These are phyloP conservation scores for Cryptocephalus moraei DNA, from an alignment of 2,888 invertebrate species.

Conservation along the genomic window DNA sequence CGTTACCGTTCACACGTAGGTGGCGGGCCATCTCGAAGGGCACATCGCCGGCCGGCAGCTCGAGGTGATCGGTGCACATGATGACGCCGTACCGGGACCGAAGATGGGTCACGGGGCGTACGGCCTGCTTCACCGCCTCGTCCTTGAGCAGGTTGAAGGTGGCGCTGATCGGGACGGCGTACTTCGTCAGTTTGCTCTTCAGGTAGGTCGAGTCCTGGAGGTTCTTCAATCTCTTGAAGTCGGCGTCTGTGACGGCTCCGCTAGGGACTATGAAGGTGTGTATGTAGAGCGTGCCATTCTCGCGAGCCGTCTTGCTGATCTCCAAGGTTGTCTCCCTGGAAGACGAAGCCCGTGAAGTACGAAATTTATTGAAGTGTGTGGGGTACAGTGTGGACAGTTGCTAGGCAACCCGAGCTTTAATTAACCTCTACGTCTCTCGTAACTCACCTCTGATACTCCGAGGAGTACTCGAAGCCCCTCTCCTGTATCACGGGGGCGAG, in stretches of 20 bases:
- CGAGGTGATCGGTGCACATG: slow-evolving; percentile 59
- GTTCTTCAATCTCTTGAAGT: slow-evolving; percentile 43
- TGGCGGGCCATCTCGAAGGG: slow-evolving; percentile 28
- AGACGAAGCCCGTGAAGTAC: slow-evolving; percentile 6
- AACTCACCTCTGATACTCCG: slow-evolving; percentile 43
- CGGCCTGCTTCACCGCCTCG: slow-evolving; percentile 17
- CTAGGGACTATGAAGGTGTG: slow-evolving; percentile 61
- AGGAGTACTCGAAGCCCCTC: slow-evolving; percentile 56
- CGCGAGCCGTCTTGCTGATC: slow-evolving; percentile 62
- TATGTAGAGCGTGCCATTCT: slow-evolving; percentile 77
- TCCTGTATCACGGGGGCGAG: slow-evolving; percentile 50
- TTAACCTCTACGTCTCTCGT: too few relatives aligned
- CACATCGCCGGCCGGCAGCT: slow-evolving; percentile 28
- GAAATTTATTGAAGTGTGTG: too few relatives aligned
- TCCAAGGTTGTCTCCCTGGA: slow-evolving; percentile 56
- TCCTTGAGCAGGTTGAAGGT: slow-evolving; percentile 61
- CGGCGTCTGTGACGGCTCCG: slow-evolving; percentile 30
- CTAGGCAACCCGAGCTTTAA: too few relatives aligned
- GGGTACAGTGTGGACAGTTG: too few relatives aligned
- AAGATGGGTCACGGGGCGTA: slow-evolving; percentile 64
- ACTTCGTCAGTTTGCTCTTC: slow-evolving; percentile 60
- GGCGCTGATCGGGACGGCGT: slow-evolving; percentile 62
- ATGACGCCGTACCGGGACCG: slow-evolving; percentile 60
- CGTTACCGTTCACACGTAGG: slow-evolving; percentile 48
- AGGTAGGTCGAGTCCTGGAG: slow-evolving; percentile 52